Evolutionary conservation across 2,113 vertebrate species (phyloP), one percentile per base, ranked within the genome.

Genomic region (Amblyornis subalaris): DNA sequence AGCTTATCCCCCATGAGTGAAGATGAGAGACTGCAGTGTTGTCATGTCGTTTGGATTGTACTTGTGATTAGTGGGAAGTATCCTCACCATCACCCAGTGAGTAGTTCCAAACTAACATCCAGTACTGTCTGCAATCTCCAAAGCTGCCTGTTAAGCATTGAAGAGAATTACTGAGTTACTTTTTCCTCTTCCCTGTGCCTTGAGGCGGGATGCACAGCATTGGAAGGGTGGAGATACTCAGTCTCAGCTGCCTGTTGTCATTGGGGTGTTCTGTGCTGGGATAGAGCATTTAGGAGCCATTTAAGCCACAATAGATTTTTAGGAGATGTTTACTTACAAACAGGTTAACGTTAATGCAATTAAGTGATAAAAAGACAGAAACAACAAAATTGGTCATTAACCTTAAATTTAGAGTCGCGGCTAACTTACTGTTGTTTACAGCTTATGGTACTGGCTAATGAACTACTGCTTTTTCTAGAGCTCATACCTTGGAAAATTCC

Each of bases 1-100:
- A 42, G 5, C 17, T 80, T 48, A 33, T 47, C 2, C 20, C 1
- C 3, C 6, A 1, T 0, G 3, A 26, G 24, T 38, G 60, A 61
- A 42, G 75, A 26, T 42, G 12, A 66, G 33, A 29, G 9, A 21
- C 44, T 45, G 55, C 23, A n/a, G 17, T 35, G 22, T 48, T 53
- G 25, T 71, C 13, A 0, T 38, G 35, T 25, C 25, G 3, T 31
- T 83, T 45, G 50, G 25, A 20, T 31, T 36, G 28, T 22, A 2
- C 21, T 28, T 60, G 26, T 67, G 61, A 9, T n/a, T 47, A 15
- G 3, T 26, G 20, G 14, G 35, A 53, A 19, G 1, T 8, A 55
- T 64, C 14, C 10, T 47, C 48, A 18, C 40, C 25, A 33, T 15
- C 38, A 40, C 14, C 6, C 44, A 22, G n/a, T 0, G 2, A n/a